These are phyloP conservation scores for Cyphomyrus plagiostoma DNA, from an alignment of 2,113 vertebrate species.

Conservation along the genomic window DNA sequence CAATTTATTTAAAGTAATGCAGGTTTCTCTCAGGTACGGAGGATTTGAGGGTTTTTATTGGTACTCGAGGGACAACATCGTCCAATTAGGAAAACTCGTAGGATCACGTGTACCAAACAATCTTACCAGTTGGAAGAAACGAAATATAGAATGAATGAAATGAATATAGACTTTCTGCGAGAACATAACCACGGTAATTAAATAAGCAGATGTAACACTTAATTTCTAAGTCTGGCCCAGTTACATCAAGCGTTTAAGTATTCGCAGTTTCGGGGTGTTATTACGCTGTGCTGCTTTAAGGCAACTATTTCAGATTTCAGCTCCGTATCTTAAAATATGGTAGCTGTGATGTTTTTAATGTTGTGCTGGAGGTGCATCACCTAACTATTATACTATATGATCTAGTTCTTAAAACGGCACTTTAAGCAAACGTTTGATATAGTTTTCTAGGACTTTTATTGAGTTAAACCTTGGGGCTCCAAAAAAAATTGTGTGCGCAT, in stretches of 20 bases:
- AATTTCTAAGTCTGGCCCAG: too few species aligned
- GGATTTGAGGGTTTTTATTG: too few species aligned
- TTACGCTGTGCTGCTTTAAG: background rate
- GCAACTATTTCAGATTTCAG: background rate
- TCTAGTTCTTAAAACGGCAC: background rate
- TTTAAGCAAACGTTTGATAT: background rate
- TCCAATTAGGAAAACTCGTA: background rate
- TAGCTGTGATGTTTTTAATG: background rate
- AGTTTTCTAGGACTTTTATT: background rate
- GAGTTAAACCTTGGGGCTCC: background rate
- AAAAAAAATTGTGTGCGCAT: background rate
- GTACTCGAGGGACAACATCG: background rate
- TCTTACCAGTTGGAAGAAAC: background rate
- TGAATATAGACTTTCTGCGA: background rate
- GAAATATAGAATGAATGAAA: background rate
- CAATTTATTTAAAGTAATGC: background rate
- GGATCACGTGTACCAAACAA: background rate
- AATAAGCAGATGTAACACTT: background rate
- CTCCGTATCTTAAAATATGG: background rate
- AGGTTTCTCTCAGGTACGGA: background rate
- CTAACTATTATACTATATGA: background rate
- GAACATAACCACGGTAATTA: constrained; percentile 1
- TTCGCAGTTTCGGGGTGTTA: background rate
- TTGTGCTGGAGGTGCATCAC: background rate
- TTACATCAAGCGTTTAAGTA: background rate